These are phyloP conservation scores for Thereuonema tuberculata DNA, from an alignment of 1,140 invertebrate species.

Conservation along the genomic window DNA sequence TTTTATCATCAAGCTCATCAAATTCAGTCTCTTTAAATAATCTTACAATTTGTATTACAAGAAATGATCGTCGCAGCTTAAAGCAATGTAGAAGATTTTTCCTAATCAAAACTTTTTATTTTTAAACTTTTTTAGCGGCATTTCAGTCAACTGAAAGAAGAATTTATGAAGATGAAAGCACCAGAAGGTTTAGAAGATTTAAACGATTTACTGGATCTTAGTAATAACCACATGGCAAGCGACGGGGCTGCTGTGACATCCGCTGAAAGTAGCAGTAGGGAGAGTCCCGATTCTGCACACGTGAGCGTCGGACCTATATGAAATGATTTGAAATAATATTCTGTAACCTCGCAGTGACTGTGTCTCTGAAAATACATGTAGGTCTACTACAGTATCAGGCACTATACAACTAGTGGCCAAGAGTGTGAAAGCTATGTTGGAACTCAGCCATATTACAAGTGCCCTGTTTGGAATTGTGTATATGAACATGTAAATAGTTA, in stretches of 20 bases:
- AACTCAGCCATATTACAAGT: no score
- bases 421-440: no score
- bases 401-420: no score
- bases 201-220: not conserved
- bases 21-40: no score
- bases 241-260: constrained; percentile 1
- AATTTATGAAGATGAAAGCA: constrained; percentile 34
- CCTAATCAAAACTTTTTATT: no score
- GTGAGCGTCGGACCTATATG: not conserved
- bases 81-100: no score
- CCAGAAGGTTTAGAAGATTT: constrained; percentile 28
- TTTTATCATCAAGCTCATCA: no score
- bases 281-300: constrained; percentile 10
- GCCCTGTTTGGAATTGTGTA: no score
- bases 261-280: constrained; percentile 1
- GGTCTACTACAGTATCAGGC: no score
- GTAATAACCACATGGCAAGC: constrained; percentile 1
- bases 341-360: not conserved
- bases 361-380: not conserved
- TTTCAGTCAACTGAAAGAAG: constrained; percentile 35
- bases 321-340: not conserved
- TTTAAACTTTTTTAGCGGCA: constrained; percentile 29
- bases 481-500: no score
- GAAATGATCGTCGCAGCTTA: no score
- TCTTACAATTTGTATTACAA: no score